These are phyloP conservation scores for Peromyscus melanophrys DNA, from an alignment of 2,797 vertebrate genomes.

Conservation along the genomic window DNA sequence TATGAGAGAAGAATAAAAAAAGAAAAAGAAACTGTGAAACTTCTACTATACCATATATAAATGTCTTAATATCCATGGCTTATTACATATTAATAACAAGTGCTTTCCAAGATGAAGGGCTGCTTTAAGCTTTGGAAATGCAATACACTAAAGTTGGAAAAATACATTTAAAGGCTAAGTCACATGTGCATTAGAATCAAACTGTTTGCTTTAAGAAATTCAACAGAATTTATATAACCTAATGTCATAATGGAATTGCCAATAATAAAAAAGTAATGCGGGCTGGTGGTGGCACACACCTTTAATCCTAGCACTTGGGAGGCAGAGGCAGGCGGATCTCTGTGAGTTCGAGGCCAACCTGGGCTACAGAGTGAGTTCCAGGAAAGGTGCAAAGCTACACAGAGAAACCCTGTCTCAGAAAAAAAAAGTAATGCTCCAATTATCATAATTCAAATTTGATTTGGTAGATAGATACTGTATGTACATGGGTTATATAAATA, in stretches of 20 bases:
- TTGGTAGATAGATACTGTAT: conserved; percentile 10
- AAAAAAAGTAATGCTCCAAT: neutral
- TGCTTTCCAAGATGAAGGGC: neutral
- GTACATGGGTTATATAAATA: neutral
- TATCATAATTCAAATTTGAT: conserved; percentile 5
- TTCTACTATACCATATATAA: neutral
- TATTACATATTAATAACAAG: neutral
- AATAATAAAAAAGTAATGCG: conserved; percentile 2
- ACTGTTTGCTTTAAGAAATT: neutral
- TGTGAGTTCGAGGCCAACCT: too few species aligned
- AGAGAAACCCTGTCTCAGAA: too few species aligned
- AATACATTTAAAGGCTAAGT: neutral
- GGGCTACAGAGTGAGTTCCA: too few species aligned
- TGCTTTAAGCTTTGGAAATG: conserved; percentile 45
- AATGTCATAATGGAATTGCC: neutral
- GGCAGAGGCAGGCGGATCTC: too few species aligned
- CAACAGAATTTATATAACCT: neutral
- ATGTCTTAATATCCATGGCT: neutral
- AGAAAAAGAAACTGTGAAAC: neutral
- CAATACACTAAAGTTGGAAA: neutral
- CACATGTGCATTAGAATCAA: neutral
- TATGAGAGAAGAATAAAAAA: neutral
- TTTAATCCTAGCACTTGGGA: too few species aligned
- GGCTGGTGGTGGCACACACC: too few species aligned
- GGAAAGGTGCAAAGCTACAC: too few species aligned